Base-by-base conservation (phyloP, 2,888 invertebrate genomes). In the Patella ulyssiponensis region DNA sequence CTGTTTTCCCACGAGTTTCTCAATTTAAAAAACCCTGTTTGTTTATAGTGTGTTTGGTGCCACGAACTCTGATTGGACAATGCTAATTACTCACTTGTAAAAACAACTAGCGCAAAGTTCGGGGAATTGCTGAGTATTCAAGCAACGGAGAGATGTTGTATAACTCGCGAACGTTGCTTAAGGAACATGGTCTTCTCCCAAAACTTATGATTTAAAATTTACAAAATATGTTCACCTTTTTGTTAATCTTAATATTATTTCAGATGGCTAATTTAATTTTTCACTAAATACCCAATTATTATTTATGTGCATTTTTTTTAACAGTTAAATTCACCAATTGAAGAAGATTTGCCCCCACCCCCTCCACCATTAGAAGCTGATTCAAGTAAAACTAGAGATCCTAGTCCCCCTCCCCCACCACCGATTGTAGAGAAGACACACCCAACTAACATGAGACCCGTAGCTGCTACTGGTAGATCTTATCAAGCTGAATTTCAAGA, bases 311-410 rank as follows among this genome's bases (percentile, higher is more conserved):
- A 75, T 75, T 53, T 44, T 64, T 53, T 53, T 15, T 79, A 84
- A 82, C 83, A 83, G 73, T 78, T 80, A 73, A 78, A 80, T n/a
- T 80, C 83, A 17, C 79, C 85, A 23, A 79, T 82, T 58, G 89
- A 89, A 73, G 89, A 89, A 54, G 89, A 89, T 58, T 80, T 88
- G 20, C 89, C 89, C 27, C 89, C 88, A 23, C 89, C 89, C 33
- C 87, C 87, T 14, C 87, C 87, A 71, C 88, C 86, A 23, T 78
- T 78, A 27, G 85, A 84, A 44, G 33, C 79, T 79, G 23, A 64
- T 77, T 64, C 74, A 77, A 69, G 73, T 78, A 73, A 77, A 77
- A 74, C 73, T 64, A 33, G 74, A 81, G 52, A 78, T 76, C 70
- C 79, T 78, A 64, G 79, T 79, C 69, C 75, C 79, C 23, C 79